Base-by-base conservation (phyloP, 2,797 vertebrate species). In the Discoglossus pictus region DNA sequence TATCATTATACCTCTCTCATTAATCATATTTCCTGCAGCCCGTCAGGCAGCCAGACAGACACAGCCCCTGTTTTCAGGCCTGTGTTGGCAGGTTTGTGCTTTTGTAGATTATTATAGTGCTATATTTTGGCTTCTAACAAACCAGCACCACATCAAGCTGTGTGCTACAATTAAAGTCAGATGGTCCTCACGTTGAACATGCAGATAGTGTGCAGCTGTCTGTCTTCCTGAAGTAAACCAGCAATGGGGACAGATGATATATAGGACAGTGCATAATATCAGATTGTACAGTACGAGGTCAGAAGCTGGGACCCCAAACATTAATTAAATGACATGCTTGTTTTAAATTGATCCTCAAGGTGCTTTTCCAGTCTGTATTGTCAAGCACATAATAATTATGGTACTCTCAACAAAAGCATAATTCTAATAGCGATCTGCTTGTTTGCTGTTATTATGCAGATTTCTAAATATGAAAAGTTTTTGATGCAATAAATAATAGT, bases 1-100 rank as follows among this genome's bases (percentile, higher is more conserved):
- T 98, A 92, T 92, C 92, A 91, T 91, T 92, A 89, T 89, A 85
- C 88, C 92, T 89, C 81, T 79, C 80, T 93, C 93, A 97, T 98
- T 96, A 97, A 98, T 97, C 95, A 98, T 93, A 92, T 90, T 89
- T 89, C 87, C 87, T 84, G 83, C 82, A 82, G 81, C 88, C 79
- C 75, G 83, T 91, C 89, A 87, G 88, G 72, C 86, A 84, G 87
- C 83, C 90, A 92, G 86, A 83, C 84, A 89, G 84, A 78, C 60
- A 80, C 42, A 79, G 80, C 81, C 82, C 82, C 79, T 77, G 78
- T 83, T 87, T 82, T 76, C 84, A 88, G 84, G 78, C 80, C 74
- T 44, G 74, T 75, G 80, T 85, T 91, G 90, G 85, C 89, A 91
- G 87, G 54, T 85, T 83, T 86, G 84, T 88, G 79, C 82, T 85